Percentiles rank a stretch among this genome's conserved stretches.
Evolutionary conservation across 2,113 vertebrate genomes (phyloP).

Genomic region (Salvelinus sp.): DNA sequence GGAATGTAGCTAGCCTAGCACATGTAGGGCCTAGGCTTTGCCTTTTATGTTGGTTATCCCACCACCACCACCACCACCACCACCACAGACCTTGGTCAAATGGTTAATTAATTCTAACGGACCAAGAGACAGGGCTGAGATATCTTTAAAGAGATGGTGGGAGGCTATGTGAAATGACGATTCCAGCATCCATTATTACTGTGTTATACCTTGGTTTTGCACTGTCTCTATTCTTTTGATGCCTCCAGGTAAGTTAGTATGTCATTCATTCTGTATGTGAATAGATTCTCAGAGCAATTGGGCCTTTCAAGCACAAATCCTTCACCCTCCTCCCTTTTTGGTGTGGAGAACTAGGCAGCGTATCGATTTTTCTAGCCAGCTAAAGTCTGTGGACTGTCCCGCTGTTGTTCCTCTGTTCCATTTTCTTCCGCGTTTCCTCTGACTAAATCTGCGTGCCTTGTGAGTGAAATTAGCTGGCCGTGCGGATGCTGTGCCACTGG

Average conservation of each 20-base stretch:
- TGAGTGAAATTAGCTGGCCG: constrained; percentile 54
- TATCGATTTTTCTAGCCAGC: background rate
- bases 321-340: constrained; percentile 46
- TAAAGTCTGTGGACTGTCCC: constrained; percentile 7
- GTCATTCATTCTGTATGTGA: constrained; percentile 60
- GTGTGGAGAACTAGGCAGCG: constrained; percentile 33
- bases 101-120: constrained; percentile 35
- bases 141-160: too few relatives aligned
- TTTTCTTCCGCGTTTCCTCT: constrained; percentile 38
- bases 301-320: constrained; percentile 50
- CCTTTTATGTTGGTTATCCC: background rate
- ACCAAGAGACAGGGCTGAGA: background rate
- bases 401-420: constrained; percentile 40
- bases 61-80: constrained; percentile 3
- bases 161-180: constrained; percentile 43
- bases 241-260: constrained; percentile 41
- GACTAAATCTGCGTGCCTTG: constrained; percentile 46
- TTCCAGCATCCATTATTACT: constrained; percentile 1
- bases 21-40: background rate
- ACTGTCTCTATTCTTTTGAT: constrained; percentile 31
- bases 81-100: constrained; percentile 16
- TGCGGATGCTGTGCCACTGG: constrained; percentile 44
- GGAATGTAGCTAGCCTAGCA: background rate
- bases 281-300: constrained; percentile 53
- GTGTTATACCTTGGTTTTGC: constrained; percentile 30